A percentile compares a stretch with the other conserved stretches of the same genome.
phyloP scores from a whole-genome alignment of 2,888 invertebrate genomes.

The Escarpia spicata region DNA sequence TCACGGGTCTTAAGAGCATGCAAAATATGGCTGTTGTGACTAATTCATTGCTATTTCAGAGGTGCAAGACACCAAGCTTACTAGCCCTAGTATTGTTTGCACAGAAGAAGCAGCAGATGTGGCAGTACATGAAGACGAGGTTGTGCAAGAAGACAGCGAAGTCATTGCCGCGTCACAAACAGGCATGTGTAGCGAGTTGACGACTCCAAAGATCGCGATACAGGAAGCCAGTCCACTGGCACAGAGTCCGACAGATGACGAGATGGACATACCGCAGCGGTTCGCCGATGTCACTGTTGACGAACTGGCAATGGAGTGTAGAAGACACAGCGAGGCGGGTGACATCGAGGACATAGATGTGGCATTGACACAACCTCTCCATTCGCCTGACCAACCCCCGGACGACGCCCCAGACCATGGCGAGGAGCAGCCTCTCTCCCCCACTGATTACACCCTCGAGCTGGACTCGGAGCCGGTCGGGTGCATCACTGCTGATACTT shows the following conservation, averaged over 20 bases:
- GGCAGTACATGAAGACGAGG: background rate
- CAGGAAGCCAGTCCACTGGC: constrained; percentile 44
- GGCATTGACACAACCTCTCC: background rate
- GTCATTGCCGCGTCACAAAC: background rate
- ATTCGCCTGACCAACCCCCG: background rate
- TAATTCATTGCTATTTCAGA: background rate
- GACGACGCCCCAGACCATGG: constrained; percentile 29
- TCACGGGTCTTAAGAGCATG: background rate
- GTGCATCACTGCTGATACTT: constrained; percentile 53
- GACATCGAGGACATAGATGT: constrained; percentile 27
- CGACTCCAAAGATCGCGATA: constrained; percentile 39
- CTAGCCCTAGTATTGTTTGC: constrained; percentile 4
- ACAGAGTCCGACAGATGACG: constrained; percentile 41
- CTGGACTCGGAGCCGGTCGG: constrained; percentile 50
- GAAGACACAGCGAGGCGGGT: background rate
- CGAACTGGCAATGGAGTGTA: constrained; percentile 29
- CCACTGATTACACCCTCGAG: constrained; percentile 56
- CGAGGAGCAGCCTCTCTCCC: constrained; percentile 53
- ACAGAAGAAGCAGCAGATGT: background rate
- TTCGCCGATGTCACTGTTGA: constrained; percentile 29
- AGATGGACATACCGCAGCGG: constrained; percentile 19
- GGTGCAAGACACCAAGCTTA: background rate
- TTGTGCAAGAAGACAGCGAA: constrained; percentile 4
- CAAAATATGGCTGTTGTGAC: background rate
- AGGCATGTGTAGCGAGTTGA: background rate